Evolutionary conservation across 2,888 invertebrate genomes (phyloP), one percentile per base, ranked within the genome.

Genomic region (Polymixis lichenea): DNA sequence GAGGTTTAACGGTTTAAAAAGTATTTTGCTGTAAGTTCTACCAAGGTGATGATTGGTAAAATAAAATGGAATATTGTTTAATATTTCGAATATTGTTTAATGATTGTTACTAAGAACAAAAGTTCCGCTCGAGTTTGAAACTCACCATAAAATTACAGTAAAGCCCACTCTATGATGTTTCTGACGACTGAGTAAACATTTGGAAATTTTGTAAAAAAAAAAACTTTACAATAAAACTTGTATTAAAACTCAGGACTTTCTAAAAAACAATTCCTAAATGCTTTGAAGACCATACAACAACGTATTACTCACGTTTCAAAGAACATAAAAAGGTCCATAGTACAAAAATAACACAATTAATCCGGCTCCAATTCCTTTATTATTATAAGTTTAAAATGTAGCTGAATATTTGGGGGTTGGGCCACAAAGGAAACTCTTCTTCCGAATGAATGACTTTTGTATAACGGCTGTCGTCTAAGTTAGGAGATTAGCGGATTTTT

Each of bases 291-390:
- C 64, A 75, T 86, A 75, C 68, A 87, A 82, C 90, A 95, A 92
- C 94, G 92, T 88, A 93, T 95, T 95, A 94, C 74, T 90, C 83
- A 91, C 94, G 90, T 88, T 85, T 83, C 89, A 90, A 70, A 87
- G 91, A 78, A 82, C 89, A 73, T 85, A 82, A 90, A 94, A 94
- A 92, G 92, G 87, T 86, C 32, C 75, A 77, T 87, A 90, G 88
- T 87, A 90, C 90, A 94, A 93, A 94, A 95, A 95, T 95, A 95
- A 94, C 92, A 93, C 93, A 93, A 93, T 95, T 95, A 94, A 94
- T 94, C 91, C 88, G 72, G 85, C 78, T 83, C 72, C 91, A 91
- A 92, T 93, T 91, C 90, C 89, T 88, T 91, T 94, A 93, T 94
- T 94, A 94, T 94, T 92, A 90, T 92, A 93, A 94, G 93, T 94